Evolutionary conservation across 1,140 invertebrate species (phyloP), one percentile per base, ranked within the genome.

Genomic region (Drusus annulatus): DNA sequence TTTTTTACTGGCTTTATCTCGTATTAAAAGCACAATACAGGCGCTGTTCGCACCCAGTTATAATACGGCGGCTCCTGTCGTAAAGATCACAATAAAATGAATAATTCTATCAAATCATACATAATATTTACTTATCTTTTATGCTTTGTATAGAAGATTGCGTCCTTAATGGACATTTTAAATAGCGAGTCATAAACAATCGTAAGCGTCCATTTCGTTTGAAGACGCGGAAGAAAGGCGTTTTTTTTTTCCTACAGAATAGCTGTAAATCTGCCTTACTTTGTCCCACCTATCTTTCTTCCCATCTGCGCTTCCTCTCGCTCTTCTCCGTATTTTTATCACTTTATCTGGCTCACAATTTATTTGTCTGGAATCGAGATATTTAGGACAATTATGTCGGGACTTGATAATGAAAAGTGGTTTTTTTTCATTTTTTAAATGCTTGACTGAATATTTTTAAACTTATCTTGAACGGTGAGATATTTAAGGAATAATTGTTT

Each of bases 31-130:
- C 62, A 19, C 4, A 65, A 65, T 65, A 45, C 2, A 52, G 36
- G 65, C 36, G 31, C 21, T 28, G 62, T 51, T 19, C 17, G 3
- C 45, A 13, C 68, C 17, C 68, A 21, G 68, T 71, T 19, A n/a
- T n/a, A n/a, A n/a, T n/a, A 10, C n/a, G 10, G 45, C 68, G 7
- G 21, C 25, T 19, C 25, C 19, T 7, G 50, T 71, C 68, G 19
- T 71, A 71, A 71, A 71, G 45, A 71, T 71, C 68, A 71, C 68
- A 71, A 71, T 71, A 71, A 71, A 71, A 71, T 71, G 68, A 71
- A 25, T 71, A 71, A 71, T 51, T 13, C 68, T 51, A 71, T 51
- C 68, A 71, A 71, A 71, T 71, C 68, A 51, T 51, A 71, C 45
- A 52, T 65, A 13, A 65, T 51, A 71, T 71, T 71, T 71, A 71